Conservation (phyloP, 2,888 invertebrate species). For the Schrankia costaestrigalis region DNA sequence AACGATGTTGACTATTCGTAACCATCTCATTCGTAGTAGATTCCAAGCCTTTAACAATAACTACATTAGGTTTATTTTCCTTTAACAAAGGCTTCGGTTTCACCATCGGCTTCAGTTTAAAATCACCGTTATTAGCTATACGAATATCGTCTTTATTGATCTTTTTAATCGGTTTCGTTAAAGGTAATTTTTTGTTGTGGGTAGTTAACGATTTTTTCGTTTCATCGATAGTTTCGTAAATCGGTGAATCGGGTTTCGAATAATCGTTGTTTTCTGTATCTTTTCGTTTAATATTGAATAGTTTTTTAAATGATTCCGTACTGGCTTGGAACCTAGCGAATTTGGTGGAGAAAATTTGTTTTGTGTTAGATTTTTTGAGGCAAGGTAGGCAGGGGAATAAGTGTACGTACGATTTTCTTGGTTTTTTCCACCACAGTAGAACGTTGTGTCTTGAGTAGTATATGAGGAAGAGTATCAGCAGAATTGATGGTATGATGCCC, state of each 20-base stretch:
- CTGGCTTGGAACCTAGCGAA: slow-evolving; percentile 30
- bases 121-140: slow-evolving; percentile 37
- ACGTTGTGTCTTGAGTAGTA: slow-evolving; percentile 89
- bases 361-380: slow-evolving; percentile 12
- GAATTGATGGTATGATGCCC: slow-evolving; percentile 88
- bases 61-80: slow-evolving; percentile 53
- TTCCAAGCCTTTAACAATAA: slow-evolving; percentile 82
- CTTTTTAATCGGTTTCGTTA: slow-evolving; percentile 50
- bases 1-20: slow-evolving; percentile 32
- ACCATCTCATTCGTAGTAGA: slow-evolving; percentile 83
- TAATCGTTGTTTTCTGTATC: slow-evolving; percentile 10
- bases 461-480: slow-evolving; percentile 83
- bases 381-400: slow-evolving; percentile 29
- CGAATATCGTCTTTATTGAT: slow-evolving; percentile 64
- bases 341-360: slow-evolving; percentile 21
- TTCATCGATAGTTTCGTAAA: slow-evolving; percentile 21
- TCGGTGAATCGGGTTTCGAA: slow-evolving; percentile 17
- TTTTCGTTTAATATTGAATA: slow-evolving; percentile 27
- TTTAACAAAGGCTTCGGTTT: slow-evolving; percentile 24
- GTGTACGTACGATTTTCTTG: slow-evolving; percentile 75
- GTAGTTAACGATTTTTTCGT: slow-evolving; percentile 11
- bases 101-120: slow-evolving; percentile 21
- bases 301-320: slow-evolving; percentile 19
- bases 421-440: slow-evolving; percentile 74
- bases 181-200: slow-evolving; percentile 22